Percentiles rank a stretch among this genome's conserved stretches.
Evolutionary conservation across 2,797 vertebrate genomes (phyloP).

Genomic region (Staurois parvus): DNA sequence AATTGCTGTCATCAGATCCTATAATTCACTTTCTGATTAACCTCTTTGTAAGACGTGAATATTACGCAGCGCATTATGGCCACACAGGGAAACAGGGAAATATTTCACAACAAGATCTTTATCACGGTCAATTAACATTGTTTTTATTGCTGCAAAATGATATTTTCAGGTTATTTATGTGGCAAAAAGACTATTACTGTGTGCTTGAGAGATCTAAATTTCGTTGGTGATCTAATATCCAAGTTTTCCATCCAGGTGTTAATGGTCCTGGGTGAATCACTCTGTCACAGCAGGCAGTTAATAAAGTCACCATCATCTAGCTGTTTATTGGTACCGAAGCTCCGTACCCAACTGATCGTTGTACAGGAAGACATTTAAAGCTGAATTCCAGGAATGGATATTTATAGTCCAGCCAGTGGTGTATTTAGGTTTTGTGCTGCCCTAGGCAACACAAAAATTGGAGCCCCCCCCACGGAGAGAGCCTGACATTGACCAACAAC

Average conservation of each 20-base stretch:
- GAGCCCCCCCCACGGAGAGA: too few species aligned
- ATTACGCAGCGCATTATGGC: constrained; percentile 32
- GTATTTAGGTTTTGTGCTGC: too few species aligned
- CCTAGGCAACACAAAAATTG: too few species aligned
- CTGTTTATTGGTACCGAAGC: constrained; percentile 89
- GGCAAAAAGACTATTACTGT: constrained; percentile 87
- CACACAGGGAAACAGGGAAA: constrained; percentile 48
- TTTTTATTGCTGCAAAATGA: constrained; percentile 94
- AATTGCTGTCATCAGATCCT: constrained; percentile 32
- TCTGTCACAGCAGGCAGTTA: constrained; percentile 91
- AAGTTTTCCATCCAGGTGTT: constrained; percentile 93
- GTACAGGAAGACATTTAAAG: constrained; percentile 67
- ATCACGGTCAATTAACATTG: constrained; percentile 96
- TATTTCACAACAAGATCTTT: constrained; percentile 92
- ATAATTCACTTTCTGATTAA: constrained; percentile 48
- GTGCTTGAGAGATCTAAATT: constrained; percentile 87
- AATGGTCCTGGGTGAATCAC: constrained; percentile 89
- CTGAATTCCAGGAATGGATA: too few species aligned
- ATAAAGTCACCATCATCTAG: constrained; percentile 95
- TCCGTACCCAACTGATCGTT: constrained; percentile 75
- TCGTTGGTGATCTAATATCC: constrained; percentile 84
- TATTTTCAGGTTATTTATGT: constrained; percentile 93
- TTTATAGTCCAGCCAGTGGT: too few species aligned
- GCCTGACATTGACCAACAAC: too few species aligned
- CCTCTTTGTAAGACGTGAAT: constrained; percentile 47